These are phyloP conservation scores for Ramphastos sulfuratus DNA, from an alignment of 2,113 vertebrate genomes.

Conservation along the genomic window DNA sequence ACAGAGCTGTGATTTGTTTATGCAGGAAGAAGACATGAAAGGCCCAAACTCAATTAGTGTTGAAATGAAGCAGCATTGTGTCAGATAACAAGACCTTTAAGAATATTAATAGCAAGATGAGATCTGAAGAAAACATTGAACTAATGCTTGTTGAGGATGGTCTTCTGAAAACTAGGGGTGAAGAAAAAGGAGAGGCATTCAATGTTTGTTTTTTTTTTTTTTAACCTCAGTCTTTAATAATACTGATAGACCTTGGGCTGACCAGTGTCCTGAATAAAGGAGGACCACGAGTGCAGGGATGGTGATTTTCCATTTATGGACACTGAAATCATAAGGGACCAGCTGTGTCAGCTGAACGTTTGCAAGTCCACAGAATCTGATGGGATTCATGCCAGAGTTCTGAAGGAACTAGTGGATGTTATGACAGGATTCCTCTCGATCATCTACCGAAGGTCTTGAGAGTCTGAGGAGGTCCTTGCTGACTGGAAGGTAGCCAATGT, in stretches of 20 bases:
- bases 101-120: not conserved
- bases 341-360: not conserved
- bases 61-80: not conserved
- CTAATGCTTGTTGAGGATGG: not conserved
- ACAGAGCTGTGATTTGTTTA: not conserved
- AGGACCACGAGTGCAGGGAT: not conserved
- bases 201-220: too few species aligned
- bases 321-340: not conserved
- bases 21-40: not conserved
- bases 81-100: not conserved
- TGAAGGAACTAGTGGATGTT: too few species aligned
- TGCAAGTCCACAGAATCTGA: too few species aligned
- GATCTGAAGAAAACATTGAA: not conserved
- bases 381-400: too few species aligned
- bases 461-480: too few species aligned
- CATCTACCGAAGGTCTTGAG: too few species aligned
- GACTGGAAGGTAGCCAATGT: too few species aligned
- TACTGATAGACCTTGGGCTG: not conserved
- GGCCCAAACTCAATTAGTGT: not conserved
- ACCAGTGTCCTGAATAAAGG: too few species aligned
- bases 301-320: not conserved
- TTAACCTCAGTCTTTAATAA: not conserved
- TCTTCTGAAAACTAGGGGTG: not conserved
- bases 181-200: not conserved
- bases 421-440: too few species aligned